Conservation (phyloP, 2,888 invertebrate genomes). For the Labia minor region DNA sequence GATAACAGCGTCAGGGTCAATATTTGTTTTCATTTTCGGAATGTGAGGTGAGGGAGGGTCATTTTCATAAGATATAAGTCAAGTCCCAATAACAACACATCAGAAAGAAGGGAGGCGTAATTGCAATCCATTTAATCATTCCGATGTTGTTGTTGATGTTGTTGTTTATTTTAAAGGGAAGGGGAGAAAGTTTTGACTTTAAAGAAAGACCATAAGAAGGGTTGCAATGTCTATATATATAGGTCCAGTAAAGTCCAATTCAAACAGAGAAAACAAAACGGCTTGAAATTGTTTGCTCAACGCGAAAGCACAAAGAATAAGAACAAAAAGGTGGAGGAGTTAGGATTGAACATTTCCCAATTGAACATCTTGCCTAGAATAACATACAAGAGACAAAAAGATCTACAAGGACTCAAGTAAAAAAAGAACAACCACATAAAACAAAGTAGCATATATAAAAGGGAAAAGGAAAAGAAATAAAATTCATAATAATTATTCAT, state of each 20-base stretch:
- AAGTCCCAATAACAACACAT: background rate
- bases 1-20: background rate
- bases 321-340: background rate
- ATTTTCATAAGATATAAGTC: background rate
- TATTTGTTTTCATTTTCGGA: constrained; percentile 2
- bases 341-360: constrained; percentile 1
- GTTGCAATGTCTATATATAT: no score
- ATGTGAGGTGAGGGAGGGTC: background rate
- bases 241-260: background rate
- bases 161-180: no score
- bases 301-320: background rate
- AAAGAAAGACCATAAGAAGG: no score
- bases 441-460: no score
- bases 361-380: background rate
- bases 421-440: no score
- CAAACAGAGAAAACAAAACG: background rate
- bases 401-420: no score
- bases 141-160: no score
- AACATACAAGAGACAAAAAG: background rate
- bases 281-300: background rate
- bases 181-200: no score
- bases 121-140: no score
- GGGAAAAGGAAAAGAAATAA: no score
- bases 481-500: no score
- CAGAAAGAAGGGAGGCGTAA: no score